Evolutionary conservation across 2,797 vertebrate genomes (phyloP), one percentile per base, ranked within the genome.

Genomic region (Falco berigora): DNA sequence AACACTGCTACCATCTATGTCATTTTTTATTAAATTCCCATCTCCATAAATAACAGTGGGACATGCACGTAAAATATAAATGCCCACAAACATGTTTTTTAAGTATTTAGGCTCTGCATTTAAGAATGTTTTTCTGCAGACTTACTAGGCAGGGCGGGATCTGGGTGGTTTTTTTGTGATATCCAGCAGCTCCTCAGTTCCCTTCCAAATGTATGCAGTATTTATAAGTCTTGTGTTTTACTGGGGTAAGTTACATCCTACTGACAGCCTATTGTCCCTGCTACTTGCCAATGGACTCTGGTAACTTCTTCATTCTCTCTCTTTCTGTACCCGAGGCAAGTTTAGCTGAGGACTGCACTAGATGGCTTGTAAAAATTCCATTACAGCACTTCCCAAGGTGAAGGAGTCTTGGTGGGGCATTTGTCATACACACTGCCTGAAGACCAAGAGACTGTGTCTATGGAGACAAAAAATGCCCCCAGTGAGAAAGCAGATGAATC

Each of bases 231-330:
- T 79, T 87, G 17, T 93, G 28, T 87, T 92, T 90, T 79, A 73
- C 28, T 90, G 62, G 69, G 8, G 3, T 90, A 69, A 86, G 32
- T 76, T 87, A 64, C n/a, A 50, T 64, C 5, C 4, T 87, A 74
- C 44, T 92, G 90, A 84, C 74, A 96, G 63, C 9, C 59, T 85
- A 85, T 93, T 94, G 92, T 88, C 71, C 44, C 74, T 74, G 23
- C 14, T 71, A 55, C 27, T 78, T 95, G 61, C 68, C 68, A 87
- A 14, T 46, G 49, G 25, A 74, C 40, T 17, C 36, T 46, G 12
- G 20, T 12, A 79, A 92, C 49, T 61, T 64, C n/a, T 74, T 94
- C 23, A 42, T 92, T 87, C n/a, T 92, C 18, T 71, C 46, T 91
- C 36, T 53, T 85, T 86, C 71, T 94, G 30, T 64, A 67, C 69